Evolutionary conservation across 2,797 vertebrate species (phyloP), one percentile per base, ranked within the genome.

Genomic region (Lagocephalus sceleratus): DNA sequence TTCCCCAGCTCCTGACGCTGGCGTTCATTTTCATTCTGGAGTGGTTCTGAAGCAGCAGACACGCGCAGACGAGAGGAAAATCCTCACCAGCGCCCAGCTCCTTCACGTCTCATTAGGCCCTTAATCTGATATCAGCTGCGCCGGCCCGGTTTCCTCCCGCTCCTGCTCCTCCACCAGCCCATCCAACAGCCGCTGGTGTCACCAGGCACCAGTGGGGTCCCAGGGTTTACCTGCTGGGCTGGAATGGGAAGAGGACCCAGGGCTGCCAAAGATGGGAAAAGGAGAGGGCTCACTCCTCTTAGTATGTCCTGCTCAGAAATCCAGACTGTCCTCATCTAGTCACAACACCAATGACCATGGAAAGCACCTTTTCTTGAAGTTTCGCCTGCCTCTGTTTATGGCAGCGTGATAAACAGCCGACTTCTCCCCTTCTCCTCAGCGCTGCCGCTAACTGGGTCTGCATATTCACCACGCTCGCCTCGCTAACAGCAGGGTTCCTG

Each of bases 71-170:
- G 39, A 52, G 17, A 19, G 47, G 55, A 63, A 47, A 50, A 71
- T 54, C 26, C 49, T 46, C 40, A 57, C 54, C 23, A 55, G 12
- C 60, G 21, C 47, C 26, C 21, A 48, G 52, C 35, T 58, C 50
- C 54, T 79, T 84, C 69, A 85, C 60, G 68, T 73, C 57, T 85
- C 73, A 83, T 84, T 77, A 79, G 52, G 46, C 47, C 54, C 9
- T 55, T 78, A 75, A 80, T 73, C 64, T 55, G 60, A 64, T 66
- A 57, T 75, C 60, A 79, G 59, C 59, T 61, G 53, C 43, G 35
- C 5, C 56, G 57, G 56, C 54, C 59, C 71, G 58, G 57, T 66
- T 64, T 65, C 32, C 32, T 35, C 32, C 32, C 12, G 32, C 67
- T 51, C 16, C 56, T 49, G 8, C 8, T 1, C 43, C 42, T 26